A percentile compares a stretch with the other conserved stretches of the same genome.
Conservation (phyloP, 2,113 vertebrate species). For the Bubo blakistoni region DNA sequence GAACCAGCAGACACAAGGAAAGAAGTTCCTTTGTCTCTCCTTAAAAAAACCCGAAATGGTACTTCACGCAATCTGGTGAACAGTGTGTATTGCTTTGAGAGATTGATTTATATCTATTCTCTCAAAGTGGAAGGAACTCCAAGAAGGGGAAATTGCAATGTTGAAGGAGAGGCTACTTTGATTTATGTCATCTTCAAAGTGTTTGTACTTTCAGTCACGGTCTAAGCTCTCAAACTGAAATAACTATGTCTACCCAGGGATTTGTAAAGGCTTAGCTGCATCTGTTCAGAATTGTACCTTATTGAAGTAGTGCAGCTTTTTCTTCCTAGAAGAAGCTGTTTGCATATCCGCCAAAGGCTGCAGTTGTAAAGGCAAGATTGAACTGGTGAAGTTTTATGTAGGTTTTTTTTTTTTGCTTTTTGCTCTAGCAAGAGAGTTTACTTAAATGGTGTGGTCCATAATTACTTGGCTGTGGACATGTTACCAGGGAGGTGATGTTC, state of each 20-base stretch:
- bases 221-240: background rate
- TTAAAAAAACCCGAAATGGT: background rate
- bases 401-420: background rate
- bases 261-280: conserved; percentile 36
- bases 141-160: background rate
- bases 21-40: background rate
- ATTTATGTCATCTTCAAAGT: background rate
- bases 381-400: background rate
- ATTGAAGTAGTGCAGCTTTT: background rate
- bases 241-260: background rate
- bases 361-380: background rate
- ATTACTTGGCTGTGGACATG: background rate
- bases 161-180: background rate
- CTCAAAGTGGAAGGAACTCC: background rate
- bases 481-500: background rate
- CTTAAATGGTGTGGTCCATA: background rate
- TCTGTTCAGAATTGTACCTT: conserved; percentile 27
- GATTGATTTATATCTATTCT: background rate
- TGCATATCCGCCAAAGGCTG: background rate
- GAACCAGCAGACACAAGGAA: background rate
- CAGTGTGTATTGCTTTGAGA: background rate
- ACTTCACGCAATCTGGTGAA: background rate
- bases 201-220: background rate
- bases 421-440: background rate
- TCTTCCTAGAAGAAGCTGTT: background rate